These are phyloP conservation scores for Pemphigus obesinymphae DNA, from an alignment of 1,140 invertebrate genomes.

Conservation along the genomic window DNA sequence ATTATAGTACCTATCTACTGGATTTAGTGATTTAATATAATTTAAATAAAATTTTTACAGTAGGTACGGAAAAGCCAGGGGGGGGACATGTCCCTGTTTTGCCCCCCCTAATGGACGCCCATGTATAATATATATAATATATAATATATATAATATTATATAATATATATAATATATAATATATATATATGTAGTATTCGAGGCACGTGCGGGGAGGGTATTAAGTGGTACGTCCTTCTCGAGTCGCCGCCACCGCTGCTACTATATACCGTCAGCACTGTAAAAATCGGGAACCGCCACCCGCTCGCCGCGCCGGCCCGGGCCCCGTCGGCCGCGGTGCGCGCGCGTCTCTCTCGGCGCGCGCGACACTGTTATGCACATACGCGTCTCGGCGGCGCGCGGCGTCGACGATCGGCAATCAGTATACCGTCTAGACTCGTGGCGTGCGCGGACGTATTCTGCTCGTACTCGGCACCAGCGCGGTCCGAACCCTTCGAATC, in stretches of 20 bases:
- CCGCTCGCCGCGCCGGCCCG: background rate
- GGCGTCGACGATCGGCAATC: background rate
- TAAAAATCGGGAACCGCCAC: background rate
- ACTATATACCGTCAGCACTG: conserved; percentile 1
- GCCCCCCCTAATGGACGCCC: too few species aligned
- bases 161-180: too few species aligned
- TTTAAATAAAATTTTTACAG: too few species aligned
- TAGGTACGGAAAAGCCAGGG: too few species aligned
- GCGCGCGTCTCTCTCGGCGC: background rate
- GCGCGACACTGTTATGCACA: background rate
- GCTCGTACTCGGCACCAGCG: background rate
- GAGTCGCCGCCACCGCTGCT: background rate
- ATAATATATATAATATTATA: too few species aligned
- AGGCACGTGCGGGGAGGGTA: too few species aligned
- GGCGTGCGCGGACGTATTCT: background rate
- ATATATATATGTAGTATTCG: too few species aligned
- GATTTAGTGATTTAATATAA: too few species aligned
- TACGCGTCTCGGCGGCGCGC: background rate
- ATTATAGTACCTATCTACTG: too few species aligned
- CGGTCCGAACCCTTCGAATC: background rate
- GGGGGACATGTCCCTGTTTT: too few species aligned
- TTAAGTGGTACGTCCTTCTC: background rate
- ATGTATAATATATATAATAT: too few species aligned
- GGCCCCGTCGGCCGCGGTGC: background rate
- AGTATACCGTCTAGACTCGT: background rate